Percentiles rank a stretch among this genome's conserved stretches.
These are phyloP conservation scores for Coelopa pilipes DNA, from an alignment of 2,888 invertebrate genomes.

Conservation along the genomic window DNA sequence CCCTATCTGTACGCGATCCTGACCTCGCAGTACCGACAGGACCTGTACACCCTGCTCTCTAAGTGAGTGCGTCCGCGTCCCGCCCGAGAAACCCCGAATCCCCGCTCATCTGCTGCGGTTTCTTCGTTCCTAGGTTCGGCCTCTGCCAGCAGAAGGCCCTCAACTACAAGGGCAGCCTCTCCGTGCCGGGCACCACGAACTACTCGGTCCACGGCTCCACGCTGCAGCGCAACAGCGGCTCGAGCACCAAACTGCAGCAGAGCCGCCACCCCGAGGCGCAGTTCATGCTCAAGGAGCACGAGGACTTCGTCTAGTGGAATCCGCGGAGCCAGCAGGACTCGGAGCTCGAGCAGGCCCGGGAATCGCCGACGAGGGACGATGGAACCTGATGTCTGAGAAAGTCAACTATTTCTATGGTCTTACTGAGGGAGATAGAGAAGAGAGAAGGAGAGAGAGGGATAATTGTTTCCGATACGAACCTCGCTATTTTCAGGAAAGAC, in stretches of 20 bases:
- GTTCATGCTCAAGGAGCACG: conserved; percentile 56
- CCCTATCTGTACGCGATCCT: conserved; percentile 92
- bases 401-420: no score
- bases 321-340: neutral
- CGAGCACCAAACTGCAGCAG: conserved; percentile 41
- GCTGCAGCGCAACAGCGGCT: conserved; percentile 52
- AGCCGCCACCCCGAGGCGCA: conserved; percentile 52
- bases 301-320: conserved; percentile 59
- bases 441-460: no score
- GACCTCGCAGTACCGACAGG: conserved; percentile 86
- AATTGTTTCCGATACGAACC: no score
- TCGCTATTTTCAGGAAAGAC: no score
- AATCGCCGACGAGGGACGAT: no score
- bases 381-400: no score
- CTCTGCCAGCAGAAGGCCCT: conserved; percentile 68
- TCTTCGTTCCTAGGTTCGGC: conserved; percentile 67
- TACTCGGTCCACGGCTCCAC: conserved; percentile 53
- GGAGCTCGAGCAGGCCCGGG: no score
- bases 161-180: conserved; percentile 67
- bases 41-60: conserved; percentile 75
- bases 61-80: conserved; percentile 66
- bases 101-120: neutral
- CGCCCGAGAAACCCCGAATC: neutral
- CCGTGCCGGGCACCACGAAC: conserved; percentile 58
- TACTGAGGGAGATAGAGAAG: no score